Base-by-base conservation (phyloP, 2,797 vertebrate species). In the Tragopan temminckii region DNA sequence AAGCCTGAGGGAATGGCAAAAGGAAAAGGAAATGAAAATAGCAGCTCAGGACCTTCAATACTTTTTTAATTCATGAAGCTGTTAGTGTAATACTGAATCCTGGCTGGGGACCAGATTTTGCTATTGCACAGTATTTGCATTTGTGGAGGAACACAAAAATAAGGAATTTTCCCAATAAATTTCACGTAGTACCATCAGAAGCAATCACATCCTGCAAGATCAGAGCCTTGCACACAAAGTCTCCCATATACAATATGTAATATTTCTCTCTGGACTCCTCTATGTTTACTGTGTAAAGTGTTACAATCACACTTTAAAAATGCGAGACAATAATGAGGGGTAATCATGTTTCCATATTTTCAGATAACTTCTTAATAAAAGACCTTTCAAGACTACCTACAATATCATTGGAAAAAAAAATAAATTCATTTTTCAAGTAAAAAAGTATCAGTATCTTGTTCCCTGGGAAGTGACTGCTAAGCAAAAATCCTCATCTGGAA, bases 291-390 rank as follows among this genome's bases (percentile, higher is more conserved):
- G n/a, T n/a, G n/a, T n/a, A n/a, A n/a, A n/a, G n/a, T n/a, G 63
- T 53, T 75, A 29, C 29, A 75, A 42, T 9, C 0, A 45, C 50
- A 74, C 33, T 48, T 48, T 58, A 35, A 74, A 80, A 84, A 58
- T 0, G 0, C 19, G 45, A 0, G 1, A 85, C 80, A 75, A 61
- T 5, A 62, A 8, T 5, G 17, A 79, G 9, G 7, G 35, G 5
- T 27, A 58, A 58, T 36, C 19, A 13, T 1, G 1, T 24, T 7
- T 20, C 61, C 1, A 1, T 13, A 55, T 43, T 17, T 58, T 62
- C 42, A 43, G 5, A 64, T 33, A 25, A 3, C 20, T 71, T 3
- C 20, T 48, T 74, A 72, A 6, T 53, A 11, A 23, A 76, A 86
- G 13, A 64, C 35, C 2, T 18, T 57, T 55, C 52, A 81, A 89